Evolutionary conservation across 2,113 vertebrate genomes (phyloP), one percentile per base, ranked within the genome.

Genomic region (Actenoides lindsayi): DNA sequence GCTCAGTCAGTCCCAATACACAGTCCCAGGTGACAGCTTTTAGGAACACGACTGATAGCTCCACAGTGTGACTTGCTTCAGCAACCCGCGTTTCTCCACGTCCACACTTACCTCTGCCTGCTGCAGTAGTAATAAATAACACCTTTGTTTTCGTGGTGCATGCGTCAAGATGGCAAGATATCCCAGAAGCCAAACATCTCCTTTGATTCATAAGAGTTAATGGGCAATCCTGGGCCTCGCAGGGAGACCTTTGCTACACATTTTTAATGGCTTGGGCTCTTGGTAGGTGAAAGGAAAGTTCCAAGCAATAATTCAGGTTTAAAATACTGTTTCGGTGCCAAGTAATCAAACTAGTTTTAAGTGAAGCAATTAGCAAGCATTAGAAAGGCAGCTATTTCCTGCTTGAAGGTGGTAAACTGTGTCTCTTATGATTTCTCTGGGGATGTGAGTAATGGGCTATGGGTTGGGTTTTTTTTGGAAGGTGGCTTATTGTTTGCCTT

Each of bases 361-460:
- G 93, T 73, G 83, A 97, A 96, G 93, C 94, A 96, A 97, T 96
- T 97, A 97, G 83, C 91, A 92, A 93, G 93, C 92, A 87, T 96
- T 94, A 97, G 90, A 96, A 96, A 96, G 85, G 85, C 93, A 95
- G 88, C 90, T 89, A 97, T 96, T 96, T 96, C 96, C 97, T 95
- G 88, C 90, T 90, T 16, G 69, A 89, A 95, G 91, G 94, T 87
- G 93, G 86, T 92, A 96, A 96, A 94, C 89, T 73, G 41, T 75
- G 48, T 92, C 85, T 94, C 79, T 93, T 92, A 83, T 84, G 92
- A 96, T 96, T 95, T 96, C 94, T 94, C 95, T 92, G 53, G 93
- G 90, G 94, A 95, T 70, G 35, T 94, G 83, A 89, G 73, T 92
- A 96, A 96, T 81, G 59, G 68, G 53, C 69, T 83, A 41, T 28